Percentiles rank a stretch among this genome's conserved stretches.
These are phyloP conservation scores for Eristalinus aeneus DNA, from an alignment of 2,888 invertebrate species.

Conservation along the genomic window DNA sequence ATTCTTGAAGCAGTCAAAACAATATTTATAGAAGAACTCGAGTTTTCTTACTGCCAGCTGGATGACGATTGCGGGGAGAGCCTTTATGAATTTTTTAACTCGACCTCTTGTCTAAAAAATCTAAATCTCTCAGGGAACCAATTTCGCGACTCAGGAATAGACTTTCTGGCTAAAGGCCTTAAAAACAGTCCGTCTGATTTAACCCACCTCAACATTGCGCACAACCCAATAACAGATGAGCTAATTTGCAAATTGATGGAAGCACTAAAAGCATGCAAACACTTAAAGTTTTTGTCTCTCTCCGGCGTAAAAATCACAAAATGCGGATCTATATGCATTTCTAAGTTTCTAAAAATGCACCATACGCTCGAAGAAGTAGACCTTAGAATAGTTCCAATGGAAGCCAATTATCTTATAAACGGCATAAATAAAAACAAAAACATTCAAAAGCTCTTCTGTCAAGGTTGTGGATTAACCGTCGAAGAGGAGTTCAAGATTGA, in stretches of 20 bases:
- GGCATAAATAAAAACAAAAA: constrained; percentile 72
- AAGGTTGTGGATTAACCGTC: constrained; percentile 73
- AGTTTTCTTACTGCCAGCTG: constrained; percentile 76
- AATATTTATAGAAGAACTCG: constrained; percentile 74
- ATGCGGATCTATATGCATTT: constrained; percentile 51
- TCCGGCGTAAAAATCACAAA: constrained; percentile 66
- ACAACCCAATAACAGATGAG: constrained; percentile 73
- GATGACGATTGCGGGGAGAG: constrained; percentile 73
- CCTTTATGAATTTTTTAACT: constrained; percentile 72
- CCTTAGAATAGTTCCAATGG: constrained; percentile 72
- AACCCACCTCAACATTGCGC: constrained; percentile 74
- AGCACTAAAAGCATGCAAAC: constrained; percentile 68
- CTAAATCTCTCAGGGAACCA: constrained; percentile 75
- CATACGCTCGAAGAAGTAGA: constrained; percentile 71
- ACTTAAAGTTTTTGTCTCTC: constrained; percentile 73
- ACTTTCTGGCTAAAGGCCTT: constrained; percentile 54
- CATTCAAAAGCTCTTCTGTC: constrained; percentile 73
- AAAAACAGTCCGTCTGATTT: constrained; percentile 57
- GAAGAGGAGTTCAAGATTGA: constrained; percentile 75
- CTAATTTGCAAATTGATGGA: constrained; percentile 70
- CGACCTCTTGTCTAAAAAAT: constrained; percentile 62
- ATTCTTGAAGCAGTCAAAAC: constrained; percentile 72
- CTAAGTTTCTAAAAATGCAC: constrained; percentile 73
- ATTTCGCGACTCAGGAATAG: constrained; percentile 62
- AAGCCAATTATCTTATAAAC: constrained; percentile 63